Evolutionary conservation across 1,140 invertebrate species (phyloP).

Genomic region (Matsumurasca onukii): DNA sequence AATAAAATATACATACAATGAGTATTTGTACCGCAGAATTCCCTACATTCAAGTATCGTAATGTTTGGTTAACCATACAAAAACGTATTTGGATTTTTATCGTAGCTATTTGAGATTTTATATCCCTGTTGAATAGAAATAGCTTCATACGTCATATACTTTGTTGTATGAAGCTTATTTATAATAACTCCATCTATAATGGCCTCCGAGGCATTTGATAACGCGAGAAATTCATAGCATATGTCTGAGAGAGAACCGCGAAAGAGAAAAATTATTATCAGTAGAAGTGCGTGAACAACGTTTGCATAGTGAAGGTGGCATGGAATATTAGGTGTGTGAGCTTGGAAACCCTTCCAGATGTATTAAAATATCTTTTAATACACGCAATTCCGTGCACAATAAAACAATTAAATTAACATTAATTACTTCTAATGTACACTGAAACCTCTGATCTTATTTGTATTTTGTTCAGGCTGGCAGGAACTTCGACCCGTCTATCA

Average conservation of each 20-base stretch:
- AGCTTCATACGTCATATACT: not conserved
- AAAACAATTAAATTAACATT: not conserved
- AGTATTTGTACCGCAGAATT: no score
- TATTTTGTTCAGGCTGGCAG: constrained; percentile 12
- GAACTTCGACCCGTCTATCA: constrained; percentile 2
- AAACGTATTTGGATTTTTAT: not conserved
- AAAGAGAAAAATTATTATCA: no score
- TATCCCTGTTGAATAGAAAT: not conserved
- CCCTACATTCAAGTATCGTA: no score
- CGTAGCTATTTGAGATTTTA: not conserved
- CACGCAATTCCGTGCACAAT: not conserved
- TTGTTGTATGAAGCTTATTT: no score
- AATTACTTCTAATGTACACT: not conserved
- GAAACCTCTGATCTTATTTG: not conserved
- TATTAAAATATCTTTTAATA: not conserved
- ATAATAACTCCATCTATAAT: no score
- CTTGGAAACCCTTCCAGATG: no score
- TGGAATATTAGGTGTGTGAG: not conserved
- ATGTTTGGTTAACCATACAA: no score
- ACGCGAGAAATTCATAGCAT: no score
- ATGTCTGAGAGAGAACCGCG: no score
- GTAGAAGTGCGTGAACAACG: no score
- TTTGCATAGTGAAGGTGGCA: not conserved
- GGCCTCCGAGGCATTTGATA: no score
- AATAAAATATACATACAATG: not conserved